A percentile compares a stretch with the other conserved stretches of the same genome.
These are phyloP conservation scores for Galerucella nymphaeae DNA, from an alignment of 2,888 invertebrate species.

Conservation along the genomic window DNA sequence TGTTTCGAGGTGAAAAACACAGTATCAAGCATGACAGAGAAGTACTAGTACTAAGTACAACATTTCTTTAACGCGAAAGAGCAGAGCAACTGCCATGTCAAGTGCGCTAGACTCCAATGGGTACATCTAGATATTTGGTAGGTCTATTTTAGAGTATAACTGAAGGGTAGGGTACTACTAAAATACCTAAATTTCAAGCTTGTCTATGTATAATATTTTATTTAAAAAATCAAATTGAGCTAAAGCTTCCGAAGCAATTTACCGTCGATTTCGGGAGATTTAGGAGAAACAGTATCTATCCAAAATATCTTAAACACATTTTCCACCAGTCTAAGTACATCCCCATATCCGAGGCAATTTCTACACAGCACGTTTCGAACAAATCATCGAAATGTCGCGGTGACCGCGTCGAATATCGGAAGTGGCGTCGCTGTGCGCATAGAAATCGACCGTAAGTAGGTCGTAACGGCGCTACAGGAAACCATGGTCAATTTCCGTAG, in stretches of 20 bases:
- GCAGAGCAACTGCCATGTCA: too few relatives aligned
- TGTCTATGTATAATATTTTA: not conserved
- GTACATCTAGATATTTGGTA: too few relatives aligned
- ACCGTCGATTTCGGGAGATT: not conserved
- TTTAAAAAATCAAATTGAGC: not conserved
- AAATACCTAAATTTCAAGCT: too few relatives aligned
- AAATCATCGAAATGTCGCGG: constrained; percentile 63
- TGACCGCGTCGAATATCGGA: constrained; percentile 59
- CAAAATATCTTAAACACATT: constrained; percentile 3
- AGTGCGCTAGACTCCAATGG: too few relatives aligned
- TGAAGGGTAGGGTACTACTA: too few relatives aligned
- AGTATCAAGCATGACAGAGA: too few relatives aligned
- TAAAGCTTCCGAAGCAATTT: not conserved
- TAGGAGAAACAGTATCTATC: not conserved
- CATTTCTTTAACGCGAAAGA: too few relatives aligned
- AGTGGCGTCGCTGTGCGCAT: constrained; percentile 62
- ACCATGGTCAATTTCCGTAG: constrained; percentile 61
- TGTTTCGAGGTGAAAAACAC: too few relatives aligned
- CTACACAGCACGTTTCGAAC: constrained; percentile 59
- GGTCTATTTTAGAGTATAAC: too few relatives aligned
- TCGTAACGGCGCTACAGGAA: constrained; percentile 60
- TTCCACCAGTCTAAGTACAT: constrained; percentile 1
- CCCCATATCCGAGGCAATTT: constrained; percentile 22
- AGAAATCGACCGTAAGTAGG: constrained; percentile 64
- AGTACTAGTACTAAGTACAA: too few relatives aligned